Conservation (phyloP, 2,113 vertebrate species). For the Tor tambroides region DNA sequence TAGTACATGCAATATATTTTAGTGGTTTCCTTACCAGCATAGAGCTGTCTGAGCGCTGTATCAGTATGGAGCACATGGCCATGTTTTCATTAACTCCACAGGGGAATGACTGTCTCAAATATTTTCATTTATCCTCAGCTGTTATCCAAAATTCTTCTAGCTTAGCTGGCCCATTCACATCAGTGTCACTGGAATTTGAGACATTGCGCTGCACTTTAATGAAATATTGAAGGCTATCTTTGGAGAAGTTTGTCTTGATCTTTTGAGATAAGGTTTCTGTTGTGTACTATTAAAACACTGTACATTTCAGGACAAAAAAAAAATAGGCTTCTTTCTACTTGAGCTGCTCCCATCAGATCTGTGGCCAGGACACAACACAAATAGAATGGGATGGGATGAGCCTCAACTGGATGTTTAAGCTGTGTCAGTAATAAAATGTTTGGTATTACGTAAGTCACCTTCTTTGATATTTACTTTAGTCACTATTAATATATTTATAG, state of each 20-base stretch:
- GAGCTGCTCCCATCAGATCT: too few relatives aligned
- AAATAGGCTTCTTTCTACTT: too few relatives aligned
- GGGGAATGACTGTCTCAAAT: conserved; percentile 13
- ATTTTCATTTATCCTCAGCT: conserved; percentile 28
- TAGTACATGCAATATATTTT: background rate
- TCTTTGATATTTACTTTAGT: too few relatives aligned
- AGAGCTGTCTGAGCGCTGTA: background rate
- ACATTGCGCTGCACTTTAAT: background rate
- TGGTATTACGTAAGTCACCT: too few relatives aligned
- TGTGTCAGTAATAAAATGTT: too few relatives aligned
- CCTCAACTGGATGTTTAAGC: too few relatives aligned
- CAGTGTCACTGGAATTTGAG: background rate
- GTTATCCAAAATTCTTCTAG: background rate
- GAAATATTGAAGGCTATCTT: background rate
- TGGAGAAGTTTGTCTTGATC: background rate
- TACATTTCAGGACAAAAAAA: too few relatives aligned
- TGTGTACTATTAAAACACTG: background rate
- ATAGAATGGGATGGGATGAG: too few relatives aligned
- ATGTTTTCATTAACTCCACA: conserved; percentile 31
- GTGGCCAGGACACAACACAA: too few relatives aligned
- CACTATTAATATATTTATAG: too few relatives aligned
- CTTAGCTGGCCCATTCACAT: background rate
- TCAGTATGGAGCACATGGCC: conserved; percentile 3
- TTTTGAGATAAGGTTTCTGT: background rate
- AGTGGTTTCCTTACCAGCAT: background rate